Evolutionary conservation across 2,113 vertebrate species (phyloP), one percentile per base, ranked within the genome.

Genomic region (Ceuthmochares aereus): DNA sequence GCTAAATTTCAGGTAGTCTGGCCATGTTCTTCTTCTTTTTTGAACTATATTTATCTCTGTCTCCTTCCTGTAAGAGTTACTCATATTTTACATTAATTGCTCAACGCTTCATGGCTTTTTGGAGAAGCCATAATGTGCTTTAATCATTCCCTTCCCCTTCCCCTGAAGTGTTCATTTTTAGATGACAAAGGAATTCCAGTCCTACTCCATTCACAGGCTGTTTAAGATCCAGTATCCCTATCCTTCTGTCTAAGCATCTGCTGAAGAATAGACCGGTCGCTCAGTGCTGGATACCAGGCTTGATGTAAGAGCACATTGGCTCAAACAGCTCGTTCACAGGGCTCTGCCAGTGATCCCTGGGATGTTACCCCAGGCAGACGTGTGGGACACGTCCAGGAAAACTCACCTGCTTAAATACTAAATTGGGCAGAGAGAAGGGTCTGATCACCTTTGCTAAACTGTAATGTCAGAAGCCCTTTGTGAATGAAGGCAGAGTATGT

Each of bases 41-140:
- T 73, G 20, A 56, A 19, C 17, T 42, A 2, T n/a, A 32, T 37
- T 36, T 14, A 1, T 32, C 0, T 42, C 12, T 32, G 0, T 52
- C 12, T 84, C 29, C 51, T 69, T 88, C 51, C 64, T 89, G 13
- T 49, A 58, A 56, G 58, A 83, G 37, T 34, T 81, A 70, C 54
- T 95, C 37, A 23, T 67, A 29, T 67, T 86, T 84, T 72, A 43
- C 78, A 79, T 47, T 54, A 92, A 51, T 70, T 84, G 12, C 64
- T 68, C 10, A 14, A 2, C 64, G 40, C 12, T 64, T 78, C 25
- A 7, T 80, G 42, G 36, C 3, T 14, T 58, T 67, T 70, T 56
- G 12, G 34, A 90, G 76, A 66, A 94, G 36, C 14, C 55, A 0
- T 12, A 42, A 37, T 45, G 60, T 82, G 21, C 40, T 88, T 60